Base-by-base conservation (phyloP, 2,888 invertebrate species). In the Operophtera brumata region DNA sequence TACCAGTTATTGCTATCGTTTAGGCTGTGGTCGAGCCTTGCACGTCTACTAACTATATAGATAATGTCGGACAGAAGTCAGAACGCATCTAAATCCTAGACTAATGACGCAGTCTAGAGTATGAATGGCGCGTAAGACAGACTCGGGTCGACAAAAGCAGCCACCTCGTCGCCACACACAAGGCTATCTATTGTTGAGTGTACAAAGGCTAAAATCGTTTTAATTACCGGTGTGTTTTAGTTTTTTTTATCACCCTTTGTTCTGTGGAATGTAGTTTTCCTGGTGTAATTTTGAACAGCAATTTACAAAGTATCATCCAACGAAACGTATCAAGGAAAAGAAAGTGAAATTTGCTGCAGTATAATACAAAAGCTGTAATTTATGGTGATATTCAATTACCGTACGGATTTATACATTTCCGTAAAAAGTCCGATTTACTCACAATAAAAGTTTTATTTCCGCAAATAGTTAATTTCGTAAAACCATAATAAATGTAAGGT, bases 31-130 rank as follows among this genome's bases (percentile, higher is more conserved):
- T 68, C 60, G 67, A 63, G 62, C 62, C 57, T 69, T 69, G 64
- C 73, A 77, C 80, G 78, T 80, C 82, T 80, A 73, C 70, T 68
- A 74, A 77, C 73, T 73, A 78, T 73, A 78, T 75, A 80, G 4
- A 77, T 74, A 70, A 77, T 75, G 75, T 75, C 69, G 61, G 63
- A 65, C 60, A 52, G 62, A 65, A 75, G 63, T 65, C 60, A 52
- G 62, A 65, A 75, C 72, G 74, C 75, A 75, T 68, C 70, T 20
- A 4, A 2, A 20, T 2, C 20, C 4, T 20, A 20, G 20, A 20
- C 20, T 20, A 20, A 20, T 20, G 20, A 20, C 20, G 20, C 20
- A 20, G 4, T 20, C 20, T 59, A 65, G 62, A 61, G 66, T 69
- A 75, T 78, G 77, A 81, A 83, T 80, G 76, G 62, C 59, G 65